A percentile compares a stretch with the other conserved stretches of the same genome.
phyloP scores from a whole-genome alignment of 2,888 invertebrate species.

The Isoperla grammatica region DNA sequence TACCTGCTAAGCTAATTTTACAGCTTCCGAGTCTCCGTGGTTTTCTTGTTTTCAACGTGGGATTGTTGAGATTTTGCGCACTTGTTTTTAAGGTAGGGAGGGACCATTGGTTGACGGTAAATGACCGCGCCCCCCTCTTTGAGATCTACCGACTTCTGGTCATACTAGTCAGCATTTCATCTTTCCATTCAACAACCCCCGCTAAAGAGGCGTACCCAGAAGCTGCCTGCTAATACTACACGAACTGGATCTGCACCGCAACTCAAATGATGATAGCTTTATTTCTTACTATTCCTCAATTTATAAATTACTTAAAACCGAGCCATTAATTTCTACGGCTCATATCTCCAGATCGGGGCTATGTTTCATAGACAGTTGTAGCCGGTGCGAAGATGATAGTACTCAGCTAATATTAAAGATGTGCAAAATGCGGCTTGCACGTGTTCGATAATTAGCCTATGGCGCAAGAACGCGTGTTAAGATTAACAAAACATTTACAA shows the following conservation, averaged over 20 bases:
- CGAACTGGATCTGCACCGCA: neutral
- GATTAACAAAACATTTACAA: constrained; percentile 5
- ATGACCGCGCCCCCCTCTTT: constrained; percentile 4
- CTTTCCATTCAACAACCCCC: too few relatives aligned
- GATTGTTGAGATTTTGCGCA: constrained; percentile 11
- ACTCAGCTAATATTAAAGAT: neutral
- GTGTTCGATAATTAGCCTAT: constrained; percentile 6
- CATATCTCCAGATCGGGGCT: too few relatives aligned
- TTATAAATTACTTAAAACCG: too few relatives aligned
- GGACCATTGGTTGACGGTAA: neutral
- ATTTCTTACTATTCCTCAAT: too few relatives aligned
- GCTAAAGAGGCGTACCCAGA: too few relatives aligned
- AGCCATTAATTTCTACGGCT: too few relatives aligned
- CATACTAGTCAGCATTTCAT: too few relatives aligned
- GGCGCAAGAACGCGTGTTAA: neutral
- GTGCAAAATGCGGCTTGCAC: neutral
- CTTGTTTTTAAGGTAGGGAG: constrained; percentile 15
- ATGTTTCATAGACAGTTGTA: too few relatives aligned
- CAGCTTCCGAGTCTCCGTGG: constrained; percentile 7
- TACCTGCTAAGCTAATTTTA: constrained; percentile 12
- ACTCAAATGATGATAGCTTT: too few relatives aligned
- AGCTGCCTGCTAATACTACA: neutral
- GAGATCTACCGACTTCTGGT: neutral
- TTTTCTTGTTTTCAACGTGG: constrained; percentile 3
- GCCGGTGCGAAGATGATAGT: too few relatives aligned